Evolutionary conservation across 1,140 invertebrate genomes (phyloP), one percentile per base, ranked within the genome.

Genomic region (Samia ricini): DNA sequence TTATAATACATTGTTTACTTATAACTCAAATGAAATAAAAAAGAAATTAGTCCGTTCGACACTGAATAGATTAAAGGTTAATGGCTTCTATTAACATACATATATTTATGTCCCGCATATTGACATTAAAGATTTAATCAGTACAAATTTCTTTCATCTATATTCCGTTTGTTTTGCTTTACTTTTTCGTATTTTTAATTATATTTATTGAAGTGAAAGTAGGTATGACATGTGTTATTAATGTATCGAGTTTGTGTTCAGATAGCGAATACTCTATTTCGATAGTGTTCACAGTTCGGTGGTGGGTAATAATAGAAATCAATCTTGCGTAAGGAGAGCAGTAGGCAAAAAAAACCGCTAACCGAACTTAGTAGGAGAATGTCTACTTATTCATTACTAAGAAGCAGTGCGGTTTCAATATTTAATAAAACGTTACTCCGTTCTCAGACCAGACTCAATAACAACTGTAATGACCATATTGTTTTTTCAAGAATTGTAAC

Each of bases 311-410:
- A 81, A 84, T 83, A 81, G 81, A 85, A 87, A 84, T 87, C 78
- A 83, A 87, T 85, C 70, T 77, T 64, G 61, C 64, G 68, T 76
- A 78, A 82, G 67, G 76, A 80, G 78, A 83, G 74, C 76, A 77
- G 69, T 71, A 65, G 74, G 76, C 71, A 85, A 87, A 87, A n/a
- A 85, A 84, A 83, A 74, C 84, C 79, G 81, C 78, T 85, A 83
- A 77, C 75, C 76, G 75, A 88, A 88, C 75, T 79, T 80, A 65
- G 76, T 72, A 70, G 72, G 71, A 71, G 71, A 77, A 68, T 74
- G 71, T 76, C 73, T 69, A 79, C 72, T 84, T 79, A 83, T 85
- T 83, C 81, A 85, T 79, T 85, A 81, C 73, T 63, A 54, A 56
- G 61, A 72, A 77, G 63, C 69, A 65, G 72, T 79, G 79, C 77